These are phyloP conservation scores for Julus scanicus DNA, from an alignment of 2,888 invertebrate genomes.

Conservation along the genomic window DNA sequence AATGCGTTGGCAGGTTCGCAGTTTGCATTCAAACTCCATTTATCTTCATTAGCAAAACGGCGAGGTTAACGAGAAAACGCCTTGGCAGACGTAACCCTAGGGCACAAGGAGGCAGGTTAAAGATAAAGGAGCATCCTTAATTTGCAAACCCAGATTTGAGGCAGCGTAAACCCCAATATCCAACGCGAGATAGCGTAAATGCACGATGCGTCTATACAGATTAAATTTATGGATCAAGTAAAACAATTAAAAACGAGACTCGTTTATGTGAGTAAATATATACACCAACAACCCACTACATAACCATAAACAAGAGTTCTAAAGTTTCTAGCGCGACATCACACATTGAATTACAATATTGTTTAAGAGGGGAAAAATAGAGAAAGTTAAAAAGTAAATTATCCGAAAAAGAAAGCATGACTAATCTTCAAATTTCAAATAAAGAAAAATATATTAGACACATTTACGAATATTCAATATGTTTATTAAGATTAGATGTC, in stretches of 20 bases:
- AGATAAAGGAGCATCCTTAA: conserved; percentile 42
- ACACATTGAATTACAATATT: too few relatives aligned
- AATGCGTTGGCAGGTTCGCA: conserved; percentile 32
- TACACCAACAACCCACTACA: not conserved
- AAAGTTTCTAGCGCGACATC: too few relatives aligned
- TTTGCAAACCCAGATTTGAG: not conserved
- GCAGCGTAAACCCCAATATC: not conserved
- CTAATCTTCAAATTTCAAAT: too few relatives aligned
- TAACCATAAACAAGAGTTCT: too few relatives aligned
- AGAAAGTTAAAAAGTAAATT: too few relatives aligned
- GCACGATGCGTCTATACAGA: conserved; percentile 1
- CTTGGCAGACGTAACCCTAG: conserved; percentile 7
- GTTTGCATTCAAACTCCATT: conserved; percentile 45
- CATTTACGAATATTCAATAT: too few relatives aligned
- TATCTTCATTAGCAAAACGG: conserved; percentile 48
- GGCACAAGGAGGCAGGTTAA: conserved; percentile 17
- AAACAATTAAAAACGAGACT: conserved; percentile 4
- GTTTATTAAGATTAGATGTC: too few relatives aligned
- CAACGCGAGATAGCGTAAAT: not conserved
- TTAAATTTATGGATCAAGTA: conserved; percentile 11
- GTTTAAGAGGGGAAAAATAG: too few relatives aligned
- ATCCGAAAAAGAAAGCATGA: too few relatives aligned
- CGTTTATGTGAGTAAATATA: not conserved
- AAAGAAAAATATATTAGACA: too few relatives aligned
- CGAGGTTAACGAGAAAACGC: conserved; percentile 42